Conservation (phyloP, 1,140 invertebrate genomes). For the Plodia interpunctella region DNA sequence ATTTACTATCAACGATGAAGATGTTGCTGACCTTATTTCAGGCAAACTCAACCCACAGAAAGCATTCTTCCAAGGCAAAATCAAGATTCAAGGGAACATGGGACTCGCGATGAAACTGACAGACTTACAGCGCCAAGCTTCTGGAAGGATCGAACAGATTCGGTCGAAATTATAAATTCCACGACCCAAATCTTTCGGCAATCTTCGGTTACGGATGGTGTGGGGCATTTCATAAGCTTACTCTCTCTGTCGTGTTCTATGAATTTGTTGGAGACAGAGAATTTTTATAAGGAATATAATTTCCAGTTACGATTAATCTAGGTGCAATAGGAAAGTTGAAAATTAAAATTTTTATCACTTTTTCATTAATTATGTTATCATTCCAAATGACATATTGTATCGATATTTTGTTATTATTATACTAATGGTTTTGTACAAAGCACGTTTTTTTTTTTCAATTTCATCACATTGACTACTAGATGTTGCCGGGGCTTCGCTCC, state of each 20-base stretch:
- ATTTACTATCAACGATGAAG: slow-evolving; percentile 91
- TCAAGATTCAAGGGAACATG: slow-evolving; percentile 98
- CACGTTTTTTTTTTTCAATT: not conserved
- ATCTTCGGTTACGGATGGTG: slow-evolving; percentile 37
- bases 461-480: too few relatives aligned
- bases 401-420: slow-evolving; percentile 11
- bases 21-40: slow-evolving; percentile 90
- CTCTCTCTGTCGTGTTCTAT: not conserved
- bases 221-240: slow-evolving; percentile 34
- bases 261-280: not conserved
- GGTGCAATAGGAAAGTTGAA: not conserved
- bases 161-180: slow-evolving; percentile 84
- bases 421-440: slow-evolving; percentile 10
- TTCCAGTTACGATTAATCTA: not conserved
- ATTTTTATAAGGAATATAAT: not conserved
- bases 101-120: slow-evolving; percentile 96
- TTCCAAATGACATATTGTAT: slow-evolving; percentile 35
- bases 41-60: slow-evolving; percentile 96
- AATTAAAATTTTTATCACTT: slow-evolving; percentile 11
- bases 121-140: slow-evolving; percentile 86
- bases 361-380: slow-evolving; percentile 35
- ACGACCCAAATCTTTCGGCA: slow-evolving; percentile 26
- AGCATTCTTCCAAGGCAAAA: slow-evolving; percentile 98
- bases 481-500: too few relatives aligned
- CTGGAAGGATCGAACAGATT: slow-evolving; percentile 84